phyloP scores from a whole-genome alignment of 2,113 vertebrate genomes.

The Proterorhinus semilunaris region DNA sequence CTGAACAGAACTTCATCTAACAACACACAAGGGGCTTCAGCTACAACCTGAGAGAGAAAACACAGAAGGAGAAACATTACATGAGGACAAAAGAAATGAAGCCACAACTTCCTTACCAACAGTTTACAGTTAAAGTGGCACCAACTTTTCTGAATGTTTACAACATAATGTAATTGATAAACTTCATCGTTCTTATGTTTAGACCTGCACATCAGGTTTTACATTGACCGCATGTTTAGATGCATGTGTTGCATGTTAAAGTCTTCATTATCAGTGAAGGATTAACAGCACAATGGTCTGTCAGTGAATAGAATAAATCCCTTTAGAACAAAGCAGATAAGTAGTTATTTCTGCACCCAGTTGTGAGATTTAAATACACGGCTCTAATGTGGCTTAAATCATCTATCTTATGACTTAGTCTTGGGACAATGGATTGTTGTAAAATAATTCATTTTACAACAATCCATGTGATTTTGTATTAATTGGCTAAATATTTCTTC shows the following conservation, averaged over 20 bases:
- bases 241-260: constrained; percentile 7
- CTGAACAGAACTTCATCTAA: constrained; percentile 72
- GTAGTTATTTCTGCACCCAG: too few relatives aligned
- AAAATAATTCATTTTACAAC: too few relatives aligned
- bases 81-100: background rate
- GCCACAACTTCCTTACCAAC: too few relatives aligned
- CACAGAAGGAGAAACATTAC: background rate
- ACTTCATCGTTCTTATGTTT: too few relatives aligned
- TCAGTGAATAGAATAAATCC: constrained; percentile 61
- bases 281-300: constrained; percentile 53
- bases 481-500: too few relatives aligned
- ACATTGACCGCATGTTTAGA: background rate
- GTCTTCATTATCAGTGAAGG: constrained; percentile 14
- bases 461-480: too few relatives aligned
- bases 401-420: constrained; percentile 8
- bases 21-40: constrained; percentile 63
- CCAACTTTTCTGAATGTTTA: too few relatives aligned
- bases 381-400: too few relatives aligned
- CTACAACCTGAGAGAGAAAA: constrained; percentile 56
- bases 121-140: too few relatives aligned
- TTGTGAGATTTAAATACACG: too few relatives aligned
- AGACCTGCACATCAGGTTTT: too few relatives aligned
- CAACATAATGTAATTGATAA: too few relatives aligned
- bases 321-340: constrained; percentile 16
- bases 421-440: background rate